Evolutionary conservation across 2,888 invertebrate genomes (phyloP).

Genomic region (Oscheius myriophilus): DNA sequence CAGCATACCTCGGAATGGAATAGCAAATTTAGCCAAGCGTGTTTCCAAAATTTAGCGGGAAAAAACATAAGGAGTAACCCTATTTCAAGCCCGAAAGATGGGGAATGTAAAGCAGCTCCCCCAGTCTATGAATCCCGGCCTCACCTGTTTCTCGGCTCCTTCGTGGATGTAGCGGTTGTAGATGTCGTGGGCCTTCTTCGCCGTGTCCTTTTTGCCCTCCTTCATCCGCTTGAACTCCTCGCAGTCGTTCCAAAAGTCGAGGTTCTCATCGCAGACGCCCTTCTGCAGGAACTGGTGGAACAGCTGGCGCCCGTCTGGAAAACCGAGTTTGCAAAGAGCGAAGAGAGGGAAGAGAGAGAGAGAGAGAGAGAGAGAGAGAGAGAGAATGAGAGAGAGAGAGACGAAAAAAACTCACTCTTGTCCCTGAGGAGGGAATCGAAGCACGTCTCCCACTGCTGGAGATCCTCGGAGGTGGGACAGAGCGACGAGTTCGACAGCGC

Average conservation of each 20-base stretch:
- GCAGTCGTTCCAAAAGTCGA: constrained; percentile 66
- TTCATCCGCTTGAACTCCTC: constrained; percentile 69
- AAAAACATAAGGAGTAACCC: no score
- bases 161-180: constrained; percentile 60
- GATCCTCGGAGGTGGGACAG: constrained; percentile 59
- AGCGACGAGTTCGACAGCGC: constrained; percentile 56
- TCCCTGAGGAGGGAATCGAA: constrained; percentile 62
- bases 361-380: no score
- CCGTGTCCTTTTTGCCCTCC: constrained; percentile 56
- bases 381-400: no score
- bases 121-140: no score
- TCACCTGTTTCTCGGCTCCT: constrained; percentile 61
- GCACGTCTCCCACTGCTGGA: constrained; percentile 60
- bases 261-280: constrained; percentile 65
- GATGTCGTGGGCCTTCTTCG: constrained; percentile 61
- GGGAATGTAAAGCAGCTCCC: no score
- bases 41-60: no score
- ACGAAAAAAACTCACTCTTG: constrained; percentile 57
- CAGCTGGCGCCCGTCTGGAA: constrained; percentile 63
- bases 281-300: constrained; percentile 64
- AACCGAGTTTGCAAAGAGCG: background rate
- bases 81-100: no score
- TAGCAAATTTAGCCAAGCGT: no score
- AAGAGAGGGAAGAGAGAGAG: background rate
- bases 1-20: no score